phyloP scores from a whole-genome alignment of 2,113 vertebrate genomes.

The Salvelinus fontinalis region DNA sequence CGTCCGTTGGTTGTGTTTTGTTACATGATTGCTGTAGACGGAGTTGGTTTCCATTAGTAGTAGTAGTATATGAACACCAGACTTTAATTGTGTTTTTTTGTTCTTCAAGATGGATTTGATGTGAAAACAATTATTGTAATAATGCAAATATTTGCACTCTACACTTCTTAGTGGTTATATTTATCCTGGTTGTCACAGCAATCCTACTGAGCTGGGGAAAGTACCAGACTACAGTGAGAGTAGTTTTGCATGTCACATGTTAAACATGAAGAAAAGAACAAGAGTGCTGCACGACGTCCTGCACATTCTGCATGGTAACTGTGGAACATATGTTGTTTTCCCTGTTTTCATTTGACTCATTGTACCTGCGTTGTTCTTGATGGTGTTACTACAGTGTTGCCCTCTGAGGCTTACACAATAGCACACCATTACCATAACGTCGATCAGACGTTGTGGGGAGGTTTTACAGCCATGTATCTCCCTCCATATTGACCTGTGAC shows the following conservation, averaged over 20 bases:
- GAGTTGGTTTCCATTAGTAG: neutral
- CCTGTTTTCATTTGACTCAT: conserved; percentile 29
- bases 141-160: neutral
- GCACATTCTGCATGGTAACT: conserved; percentile 91
- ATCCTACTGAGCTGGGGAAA: neutral
- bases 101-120: neutral
- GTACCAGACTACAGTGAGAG: neutral
- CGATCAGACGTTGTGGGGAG: neutral
- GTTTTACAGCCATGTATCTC: neutral
- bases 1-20: neutral
- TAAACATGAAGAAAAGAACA: conserved; percentile 84
- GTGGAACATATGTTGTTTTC: conserved; percentile 81
- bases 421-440: neutral
- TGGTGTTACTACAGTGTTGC: conserved; percentile 20
- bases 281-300: conserved; percentile 84
- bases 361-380: conserved; percentile 39
- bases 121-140: neutral
- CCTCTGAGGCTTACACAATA: neutral
- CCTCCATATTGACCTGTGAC: conserved; percentile 69
- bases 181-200: neutral
- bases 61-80: too few species aligned
- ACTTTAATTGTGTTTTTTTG: neutral
- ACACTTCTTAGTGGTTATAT: neutral
- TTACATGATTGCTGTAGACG: neutral
- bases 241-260: conserved; percentile 41